A percentile compares a stretch with the other conserved stretches of the same genome.
Conservation (phyloP, 1,140 invertebrate species). For the Drosophila subobscura region DNA sequence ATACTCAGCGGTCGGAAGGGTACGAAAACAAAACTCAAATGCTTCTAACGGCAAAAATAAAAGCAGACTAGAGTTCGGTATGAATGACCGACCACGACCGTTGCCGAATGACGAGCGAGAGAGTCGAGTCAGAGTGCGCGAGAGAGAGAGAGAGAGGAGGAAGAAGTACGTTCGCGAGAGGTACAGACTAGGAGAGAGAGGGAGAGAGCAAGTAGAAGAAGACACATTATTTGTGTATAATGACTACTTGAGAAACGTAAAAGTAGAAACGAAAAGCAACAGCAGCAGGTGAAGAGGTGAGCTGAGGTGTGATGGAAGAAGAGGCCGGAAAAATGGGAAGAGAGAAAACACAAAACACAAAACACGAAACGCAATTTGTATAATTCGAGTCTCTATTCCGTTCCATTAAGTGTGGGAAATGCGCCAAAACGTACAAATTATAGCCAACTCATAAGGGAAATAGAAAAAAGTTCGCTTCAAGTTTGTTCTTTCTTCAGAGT, state of each 20-base stretch:
- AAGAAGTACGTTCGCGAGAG: background rate
- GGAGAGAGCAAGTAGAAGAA: conserved; percentile 52
- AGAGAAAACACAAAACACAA: conserved; percentile 50
- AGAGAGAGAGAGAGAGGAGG: conserved; percentile 1
- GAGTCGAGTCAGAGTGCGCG: conserved; percentile 1
- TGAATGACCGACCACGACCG: conserved; percentile 64
- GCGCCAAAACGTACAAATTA: conserved; percentile 70
- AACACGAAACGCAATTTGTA: conserved; percentile 81
- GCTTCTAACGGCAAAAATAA: conserved; percentile 66
- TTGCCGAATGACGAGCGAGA: conserved; percentile 40
- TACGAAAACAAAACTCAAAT: conserved; percentile 30
- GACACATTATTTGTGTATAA: conserved; percentile 79
- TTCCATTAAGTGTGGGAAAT: conserved; percentile 68
- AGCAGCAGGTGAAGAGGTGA: conserved; percentile 1
- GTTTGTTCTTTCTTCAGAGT: background rate
- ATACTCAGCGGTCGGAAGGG: background rate
- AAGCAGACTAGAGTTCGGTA: conserved; percentile 35
- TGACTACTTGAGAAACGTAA: conserved; percentile 75
- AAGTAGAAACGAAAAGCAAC: conserved; percentile 24
- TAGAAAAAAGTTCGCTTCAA: conserved; percentile 15
- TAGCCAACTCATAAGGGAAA: conserved; percentile 44
- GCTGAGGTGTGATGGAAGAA: background rate
- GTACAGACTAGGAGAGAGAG: background rate
- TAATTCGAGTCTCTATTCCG: conserved; percentile 63
- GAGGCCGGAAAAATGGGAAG: conserved; percentile 30